Conservation (phyloP, 2,113 vertebrate genomes). For the Herpetotheres cachinnans region DNA sequence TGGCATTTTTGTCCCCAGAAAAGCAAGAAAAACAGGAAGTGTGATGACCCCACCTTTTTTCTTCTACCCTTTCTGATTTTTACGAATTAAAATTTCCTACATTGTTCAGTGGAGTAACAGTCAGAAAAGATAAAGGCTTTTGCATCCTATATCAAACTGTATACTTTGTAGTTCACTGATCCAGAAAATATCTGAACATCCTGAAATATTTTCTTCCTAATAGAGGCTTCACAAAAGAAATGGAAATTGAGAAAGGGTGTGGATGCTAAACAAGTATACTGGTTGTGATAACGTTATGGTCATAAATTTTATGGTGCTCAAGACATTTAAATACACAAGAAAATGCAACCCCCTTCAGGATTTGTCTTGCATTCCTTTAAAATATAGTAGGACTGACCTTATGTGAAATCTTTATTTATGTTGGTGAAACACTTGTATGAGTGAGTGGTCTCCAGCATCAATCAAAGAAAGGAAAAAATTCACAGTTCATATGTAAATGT, state of each 20-base stretch:
- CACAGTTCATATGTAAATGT: not conserved
- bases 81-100: not conserved
- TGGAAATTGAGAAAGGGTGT: not conserved
- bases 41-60: rapidly evolving
- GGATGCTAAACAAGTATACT: not conserved
- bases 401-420: not conserved
- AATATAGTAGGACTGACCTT: not conserved
- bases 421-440: not conserved
- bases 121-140: not conserved
- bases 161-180: not conserved
- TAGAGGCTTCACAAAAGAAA: not conserved
- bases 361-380: not conserved
- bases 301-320: not conserved
- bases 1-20: not conserved
- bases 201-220: not conserved
- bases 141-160: not conserved
- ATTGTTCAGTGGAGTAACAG: not conserved
- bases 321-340: not conserved
- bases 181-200: not conserved
- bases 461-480: not conserved
- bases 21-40: not conserved
- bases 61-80: not conserved
- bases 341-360: not conserved
- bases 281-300: not conserved
- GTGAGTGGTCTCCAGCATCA: not conserved